Percentiles rank a stretch among this genome's conserved stretches.
Evolutionary conservation across 2,113 vertebrate genomes (phyloP).

Genomic region (Colaptes auratus): DNA sequence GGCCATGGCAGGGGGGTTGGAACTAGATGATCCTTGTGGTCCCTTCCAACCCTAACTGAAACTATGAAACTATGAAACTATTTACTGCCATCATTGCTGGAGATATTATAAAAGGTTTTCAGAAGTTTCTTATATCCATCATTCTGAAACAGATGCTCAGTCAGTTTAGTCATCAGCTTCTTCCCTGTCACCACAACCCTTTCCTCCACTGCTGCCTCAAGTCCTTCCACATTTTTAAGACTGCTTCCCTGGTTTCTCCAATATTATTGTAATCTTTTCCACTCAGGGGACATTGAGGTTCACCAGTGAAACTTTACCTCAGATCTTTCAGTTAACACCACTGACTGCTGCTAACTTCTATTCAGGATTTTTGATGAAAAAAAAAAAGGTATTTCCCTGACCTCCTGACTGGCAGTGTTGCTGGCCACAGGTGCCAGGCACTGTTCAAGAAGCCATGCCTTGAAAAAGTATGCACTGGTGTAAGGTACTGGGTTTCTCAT

Average conservation of each 20-base stretch:
- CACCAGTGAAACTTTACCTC: not conserved
- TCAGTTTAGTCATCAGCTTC: not conserved
- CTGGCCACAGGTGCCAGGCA: not conserved
- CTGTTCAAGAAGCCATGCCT: not conserved
- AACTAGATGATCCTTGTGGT: too few relatives aligned
- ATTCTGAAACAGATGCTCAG: not conserved
- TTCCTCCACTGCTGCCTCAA: not conserved
- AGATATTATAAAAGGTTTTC: not conserved
- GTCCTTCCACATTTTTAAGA: not conserved
- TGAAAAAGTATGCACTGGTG: not conserved
- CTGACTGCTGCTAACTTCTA: not conserved
- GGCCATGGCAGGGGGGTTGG: too few relatives aligned
- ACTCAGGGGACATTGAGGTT: not conserved
- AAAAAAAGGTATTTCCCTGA: not conserved
- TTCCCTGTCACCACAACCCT: not conserved
- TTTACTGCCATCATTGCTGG: not conserved
- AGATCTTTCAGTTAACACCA: not conserved
- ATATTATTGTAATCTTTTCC: not conserved
- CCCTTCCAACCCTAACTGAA: too few relatives aligned
- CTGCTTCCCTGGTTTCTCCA: not conserved
- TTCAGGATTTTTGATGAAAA: not conserved
- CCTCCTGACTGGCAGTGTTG: not conserved
- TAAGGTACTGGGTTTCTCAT: not conserved
- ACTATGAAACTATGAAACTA: too few relatives aligned
- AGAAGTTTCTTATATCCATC: not conserved